These are phyloP conservation scores for Aphis craccivora DNA, from an alignment of 1,140 invertebrate genomes.

Conservation along the genomic window DNA sequence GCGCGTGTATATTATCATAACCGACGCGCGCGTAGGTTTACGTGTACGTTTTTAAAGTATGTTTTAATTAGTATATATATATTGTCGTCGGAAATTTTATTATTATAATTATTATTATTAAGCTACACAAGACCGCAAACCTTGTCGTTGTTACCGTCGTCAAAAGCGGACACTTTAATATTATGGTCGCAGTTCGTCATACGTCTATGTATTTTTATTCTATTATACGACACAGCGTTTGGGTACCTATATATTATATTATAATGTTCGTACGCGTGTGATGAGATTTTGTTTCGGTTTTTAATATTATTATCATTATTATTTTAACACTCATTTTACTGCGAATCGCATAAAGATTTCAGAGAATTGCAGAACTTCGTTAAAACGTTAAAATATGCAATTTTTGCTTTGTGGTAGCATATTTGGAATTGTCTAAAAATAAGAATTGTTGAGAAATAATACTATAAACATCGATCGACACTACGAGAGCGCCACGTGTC, in stretches of 20 bases:
- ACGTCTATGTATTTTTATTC: not conserved
- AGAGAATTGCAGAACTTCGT: not conserved
- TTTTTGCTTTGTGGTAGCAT: not conserved
- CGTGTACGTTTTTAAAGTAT: conserved; percentile 5
- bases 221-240: no score
- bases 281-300: not conserved
- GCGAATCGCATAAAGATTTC: not conserved
- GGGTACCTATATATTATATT: not conserved
- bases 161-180: not conserved
- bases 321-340: not conserved
- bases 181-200: not conserved
- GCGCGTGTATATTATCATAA: conserved; percentile 1
- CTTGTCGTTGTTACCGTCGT: not conserved
- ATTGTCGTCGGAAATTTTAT: not conserved
- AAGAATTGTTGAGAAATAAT: not conserved
- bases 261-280: not conserved
- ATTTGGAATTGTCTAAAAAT: not conserved
- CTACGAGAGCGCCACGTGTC: not conserved
- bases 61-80: conserved; percentile 37
- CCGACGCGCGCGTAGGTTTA: not conserved
- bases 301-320: not conserved
- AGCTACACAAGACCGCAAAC: not conserved
- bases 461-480: not conserved
- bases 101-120: not conserved
- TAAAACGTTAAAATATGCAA: not conserved